Evolutionary conservation across 2,888 invertebrate species (phyloP).

Genomic region (Parasteatoda lunata): DNA sequence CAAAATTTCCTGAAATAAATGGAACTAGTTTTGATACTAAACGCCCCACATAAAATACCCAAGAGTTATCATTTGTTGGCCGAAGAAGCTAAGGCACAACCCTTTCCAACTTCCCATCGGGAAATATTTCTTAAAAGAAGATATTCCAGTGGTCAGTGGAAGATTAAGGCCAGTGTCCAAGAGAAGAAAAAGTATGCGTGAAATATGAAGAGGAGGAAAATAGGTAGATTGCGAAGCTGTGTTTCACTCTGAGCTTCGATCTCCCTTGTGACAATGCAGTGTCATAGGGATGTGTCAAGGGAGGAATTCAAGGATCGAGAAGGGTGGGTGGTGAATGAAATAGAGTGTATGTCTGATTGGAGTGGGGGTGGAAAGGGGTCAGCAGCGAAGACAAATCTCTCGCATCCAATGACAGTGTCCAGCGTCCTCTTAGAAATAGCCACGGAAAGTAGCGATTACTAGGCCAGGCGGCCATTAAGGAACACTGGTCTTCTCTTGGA

Average conservation of each 20-base stretch:
- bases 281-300: conserved; percentile 61
- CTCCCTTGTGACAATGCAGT: conserved; percentile 59
- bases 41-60: too few relatives aligned
- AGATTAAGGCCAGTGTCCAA: background rate
- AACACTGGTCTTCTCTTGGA: conserved; percentile 60
- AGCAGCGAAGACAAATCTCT: conserved; percentile 65
- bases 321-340: conserved; percentile 36
- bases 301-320: conserved; percentile 50
- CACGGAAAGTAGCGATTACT: conserved; percentile 67
- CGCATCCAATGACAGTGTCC: conserved; percentile 68
- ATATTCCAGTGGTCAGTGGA: background rate
- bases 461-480: conserved; percentile 64
- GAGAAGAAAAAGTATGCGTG: conserved; percentile 10
- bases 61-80: too few relatives aligned
- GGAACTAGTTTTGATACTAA: too few relatives aligned
- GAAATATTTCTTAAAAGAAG: too few relatives aligned
- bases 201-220: conserved; percentile 40
- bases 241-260: conserved; percentile 50
- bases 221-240: conserved; percentile 55
- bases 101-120: too few relatives aligned
- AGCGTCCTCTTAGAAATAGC: conserved; percentile 65
- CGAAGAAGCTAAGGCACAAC: too few relatives aligned
- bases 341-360: conserved; percentile 53
- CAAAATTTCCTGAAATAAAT: too few relatives aligned
- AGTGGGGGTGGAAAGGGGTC: conserved; percentile 40